These are phyloP conservation scores for Platyrinchus mystaceus DNA, from an alignment of 2,797 vertebrate genomes.

Conservation along the genomic window DNA sequence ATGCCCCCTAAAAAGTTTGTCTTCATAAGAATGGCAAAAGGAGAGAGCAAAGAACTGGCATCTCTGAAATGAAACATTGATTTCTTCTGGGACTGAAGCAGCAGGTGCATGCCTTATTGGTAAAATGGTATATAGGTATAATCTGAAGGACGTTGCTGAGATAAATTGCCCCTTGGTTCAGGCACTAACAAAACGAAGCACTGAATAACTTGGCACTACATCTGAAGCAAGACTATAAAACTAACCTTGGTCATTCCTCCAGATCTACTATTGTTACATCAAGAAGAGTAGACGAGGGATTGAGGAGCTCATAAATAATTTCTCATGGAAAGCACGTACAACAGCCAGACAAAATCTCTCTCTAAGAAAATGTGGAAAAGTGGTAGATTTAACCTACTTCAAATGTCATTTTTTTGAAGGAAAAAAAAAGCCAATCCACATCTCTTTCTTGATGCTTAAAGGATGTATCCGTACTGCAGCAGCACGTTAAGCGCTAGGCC, in stretches of 20 bases:
- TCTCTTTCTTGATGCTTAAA: conserved; percentile 48
- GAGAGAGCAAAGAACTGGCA: not conserved
- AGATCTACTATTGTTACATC: conserved; percentile 60
- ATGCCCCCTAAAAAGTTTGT: not conserved
- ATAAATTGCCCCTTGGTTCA: conserved; percentile 64
- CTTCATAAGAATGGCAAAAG: not conserved
- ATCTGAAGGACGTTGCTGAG: conserved; percentile 48
- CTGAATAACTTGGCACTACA: conserved; percentile 48
- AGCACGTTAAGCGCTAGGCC: conserved; percentile 39
- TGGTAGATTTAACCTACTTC: conserved; percentile 68
- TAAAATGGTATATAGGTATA: conserved; percentile 42
- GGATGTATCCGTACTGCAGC: not conserved
- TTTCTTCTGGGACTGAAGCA: conserved; percentile 47
- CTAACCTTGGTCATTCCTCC: conserved; percentile 63
- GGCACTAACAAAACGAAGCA: conserved; percentile 52
- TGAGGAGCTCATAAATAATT: conserved; percentile 56
- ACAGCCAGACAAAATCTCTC: conserved; percentile 54
- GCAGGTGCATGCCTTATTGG: conserved; percentile 12
- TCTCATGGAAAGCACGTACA: conserved; percentile 53
- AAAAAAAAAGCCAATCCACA: conserved; percentile 14
- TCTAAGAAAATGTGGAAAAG: conserved; percentile 55
- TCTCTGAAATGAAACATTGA: conserved; percentile 40
- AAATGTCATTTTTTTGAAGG: conserved; percentile 63
- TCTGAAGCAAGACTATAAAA: conserved; percentile 64
- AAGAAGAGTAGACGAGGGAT: conserved; percentile 40